Evolutionary conservation across 2,888 invertebrate genomes (phyloP).

Genomic region (Drosophila leonis): DNA sequence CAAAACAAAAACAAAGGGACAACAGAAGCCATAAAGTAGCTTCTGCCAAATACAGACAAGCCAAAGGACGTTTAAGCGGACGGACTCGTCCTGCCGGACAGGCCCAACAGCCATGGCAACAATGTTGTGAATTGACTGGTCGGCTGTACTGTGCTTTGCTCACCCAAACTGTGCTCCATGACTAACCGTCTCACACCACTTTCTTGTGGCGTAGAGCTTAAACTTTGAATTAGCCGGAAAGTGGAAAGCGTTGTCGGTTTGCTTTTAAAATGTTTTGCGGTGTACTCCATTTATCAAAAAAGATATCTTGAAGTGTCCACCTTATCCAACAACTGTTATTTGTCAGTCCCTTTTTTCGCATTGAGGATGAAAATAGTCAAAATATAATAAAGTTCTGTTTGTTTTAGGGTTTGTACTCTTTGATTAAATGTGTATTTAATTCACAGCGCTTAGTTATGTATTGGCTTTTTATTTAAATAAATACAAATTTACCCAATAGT

Average conservation of each 20-base stretch:
- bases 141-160: background rate
- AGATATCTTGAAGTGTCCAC: constrained; percentile 64
- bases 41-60: constrained; percentile 42
- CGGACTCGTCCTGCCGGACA: constrained; percentile 16
- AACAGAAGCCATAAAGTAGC: constrained; percentile 63
- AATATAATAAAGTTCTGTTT: constrained; percentile 28
- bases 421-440: constrained; percentile 14
- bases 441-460: background rate
- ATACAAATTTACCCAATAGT: background rate
- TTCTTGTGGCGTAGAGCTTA: constrained; percentile 69
- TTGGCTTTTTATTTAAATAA: background rate
- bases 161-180: constrained; percentile 1
- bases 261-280: constrained; percentile 81
- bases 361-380: constrained; percentile 12
- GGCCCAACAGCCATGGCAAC: constrained; percentile 20
- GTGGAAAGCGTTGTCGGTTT: constrained; percentile 81
- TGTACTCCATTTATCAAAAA: constrained; percentile 76
- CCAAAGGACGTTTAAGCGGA: constrained; percentile 29
- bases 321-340: constrained; percentile 64
- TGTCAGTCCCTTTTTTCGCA: constrained; percentile 53
- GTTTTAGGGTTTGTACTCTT: constrained; percentile 9
- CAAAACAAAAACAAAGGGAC: constrained; percentile 24
- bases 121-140: constrained; percentile 29
- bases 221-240: constrained; percentile 81
- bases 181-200: constrained; percentile 25